A percentile compares a stretch with the other conserved stretches of the same genome.
These are phyloP conservation scores for Pachypanchax playfairii DNA, from an alignment of 2,113 vertebrate species.

Conservation along the genomic window DNA sequence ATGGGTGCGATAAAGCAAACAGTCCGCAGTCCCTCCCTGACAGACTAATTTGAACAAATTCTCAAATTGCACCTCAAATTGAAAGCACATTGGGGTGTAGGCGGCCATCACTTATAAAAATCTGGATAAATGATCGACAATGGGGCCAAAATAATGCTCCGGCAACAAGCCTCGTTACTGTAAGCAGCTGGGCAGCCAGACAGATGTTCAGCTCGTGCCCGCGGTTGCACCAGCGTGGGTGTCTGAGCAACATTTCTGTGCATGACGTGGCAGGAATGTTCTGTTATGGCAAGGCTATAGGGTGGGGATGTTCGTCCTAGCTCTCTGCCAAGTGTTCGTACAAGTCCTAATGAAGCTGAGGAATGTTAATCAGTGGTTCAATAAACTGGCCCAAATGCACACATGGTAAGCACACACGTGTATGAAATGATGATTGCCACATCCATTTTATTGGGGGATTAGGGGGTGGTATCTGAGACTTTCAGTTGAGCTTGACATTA, in stretches of 20 bases:
- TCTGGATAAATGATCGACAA: slow-evolving; percentile 79
- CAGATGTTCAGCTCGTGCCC: slow-evolving; percentile 64
- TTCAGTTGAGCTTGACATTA: slow-evolving; percentile 44
- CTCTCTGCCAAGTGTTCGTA: slow-evolving; percentile 55
- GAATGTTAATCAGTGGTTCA: slow-evolving; percentile 80
- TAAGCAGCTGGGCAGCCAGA: slow-evolving; percentile 65
- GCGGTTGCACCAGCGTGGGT: slow-evolving; percentile 28
- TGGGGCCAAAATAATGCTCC: slow-evolving; percentile 71
- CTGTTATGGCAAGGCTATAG: slow-evolving; percentile 64
- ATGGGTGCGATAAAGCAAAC: slow-evolving; percentile 80
- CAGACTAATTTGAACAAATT: slow-evolving; percentile 86
- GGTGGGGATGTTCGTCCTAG: slow-evolving; percentile 60
- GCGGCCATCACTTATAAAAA: slow-evolving; percentile 79
- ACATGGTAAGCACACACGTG: slow-evolving; percentile 72
- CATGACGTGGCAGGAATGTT: slow-evolving; percentile 61
- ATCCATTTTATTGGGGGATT: slow-evolving; percentile 27
- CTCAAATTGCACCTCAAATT: slow-evolving; percentile 86
- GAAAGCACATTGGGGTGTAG: slow-evolving; percentile 83
- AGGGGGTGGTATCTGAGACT: slow-evolving; percentile 31
- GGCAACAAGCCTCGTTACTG: slow-evolving; percentile 69
- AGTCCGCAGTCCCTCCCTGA: slow-evolving; percentile 76
- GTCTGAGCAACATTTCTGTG: slow-evolving; percentile 35
- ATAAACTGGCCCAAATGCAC: slow-evolving; percentile 69
- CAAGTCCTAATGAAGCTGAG: slow-evolving; percentile 70
- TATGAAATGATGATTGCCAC: slow-evolving; percentile 55